These are phyloP conservation scores for Corythornis leucogaster DNA, from an alignment of 2,797 vertebrate species.

Conservation along the genomic window DNA sequence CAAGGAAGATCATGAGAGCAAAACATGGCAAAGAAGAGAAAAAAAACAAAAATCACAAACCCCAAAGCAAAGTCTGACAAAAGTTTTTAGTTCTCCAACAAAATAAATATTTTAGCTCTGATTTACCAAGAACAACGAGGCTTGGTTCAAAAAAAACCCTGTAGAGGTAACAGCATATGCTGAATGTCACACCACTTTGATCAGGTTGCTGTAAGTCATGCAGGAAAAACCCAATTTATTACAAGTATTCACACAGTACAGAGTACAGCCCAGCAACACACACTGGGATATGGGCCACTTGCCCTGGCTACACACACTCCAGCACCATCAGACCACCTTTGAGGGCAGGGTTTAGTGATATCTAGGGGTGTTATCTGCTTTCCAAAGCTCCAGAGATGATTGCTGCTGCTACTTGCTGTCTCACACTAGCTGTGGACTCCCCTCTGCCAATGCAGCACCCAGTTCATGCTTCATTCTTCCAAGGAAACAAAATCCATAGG, in stretches of 20 bases:
- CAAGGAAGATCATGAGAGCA: not conserved
- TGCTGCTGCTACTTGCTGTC: not conserved
- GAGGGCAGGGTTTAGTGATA: not conserved
- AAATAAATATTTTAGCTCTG: slow-evolving; percentile 43
- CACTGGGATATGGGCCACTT: not conserved
- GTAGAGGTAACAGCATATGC: not conserved
- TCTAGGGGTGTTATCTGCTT: rapidly evolving
- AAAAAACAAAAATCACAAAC: not conserved
- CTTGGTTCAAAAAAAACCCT: not conserved
- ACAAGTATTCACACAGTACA: not conserved
- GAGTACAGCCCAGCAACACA: not conserved
- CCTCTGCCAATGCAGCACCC: not conserved
- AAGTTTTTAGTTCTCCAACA: not conserved
- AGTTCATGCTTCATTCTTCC: not conserved
- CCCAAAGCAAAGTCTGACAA: not conserved
- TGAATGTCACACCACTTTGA: not conserved
- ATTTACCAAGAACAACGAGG: not conserved
- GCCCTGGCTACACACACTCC: not conserved
- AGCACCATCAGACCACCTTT: not conserved
- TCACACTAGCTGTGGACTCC: not conserved
- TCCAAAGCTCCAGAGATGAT: not conserved
- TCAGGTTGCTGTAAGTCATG: not conserved
- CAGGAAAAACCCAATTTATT: not conserved
- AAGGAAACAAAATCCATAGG: not conserved
- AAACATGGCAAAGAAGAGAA: not conserved